phyloP scores from a whole-genome alignment of 2,113 vertebrate genomes.

The Centropus bengalensis region DNA sequence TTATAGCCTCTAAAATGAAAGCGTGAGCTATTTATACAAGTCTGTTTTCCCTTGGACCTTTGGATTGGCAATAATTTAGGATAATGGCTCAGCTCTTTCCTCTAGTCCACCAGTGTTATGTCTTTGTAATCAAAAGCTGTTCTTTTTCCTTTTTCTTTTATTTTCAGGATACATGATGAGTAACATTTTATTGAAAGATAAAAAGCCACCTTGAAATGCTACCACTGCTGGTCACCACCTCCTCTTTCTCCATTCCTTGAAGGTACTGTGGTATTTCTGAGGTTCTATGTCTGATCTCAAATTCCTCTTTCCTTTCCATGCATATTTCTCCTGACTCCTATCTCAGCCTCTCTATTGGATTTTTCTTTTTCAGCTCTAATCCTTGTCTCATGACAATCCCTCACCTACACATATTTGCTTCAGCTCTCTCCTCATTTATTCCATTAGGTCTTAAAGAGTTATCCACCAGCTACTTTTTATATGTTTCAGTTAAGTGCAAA shows the following conservation, averaged over 20 bases:
- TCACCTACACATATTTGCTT: neutral
- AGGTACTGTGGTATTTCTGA: neutral
- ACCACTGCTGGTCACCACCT: neutral
- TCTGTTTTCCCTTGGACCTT: neutral
- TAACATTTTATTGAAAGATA: neutral
- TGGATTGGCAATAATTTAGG: neutral
- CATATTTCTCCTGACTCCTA: neutral
- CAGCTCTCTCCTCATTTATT: neutral
- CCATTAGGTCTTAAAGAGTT: neutral
- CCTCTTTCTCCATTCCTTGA: neutral
- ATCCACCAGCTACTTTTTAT: neutral
- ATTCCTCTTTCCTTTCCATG: neutral
- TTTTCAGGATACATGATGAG: neutral
- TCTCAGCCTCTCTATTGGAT: neutral
- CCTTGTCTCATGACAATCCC: neutral
- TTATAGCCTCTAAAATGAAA: neutral
- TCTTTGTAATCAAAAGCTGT: neutral
- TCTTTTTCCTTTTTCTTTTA: neutral
- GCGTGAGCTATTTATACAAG: slow-evolving; percentile 5
- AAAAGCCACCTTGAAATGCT: neutral
- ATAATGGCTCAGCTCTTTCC: neutral
- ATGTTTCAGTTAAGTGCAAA: neutral
- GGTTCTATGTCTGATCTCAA: neutral
- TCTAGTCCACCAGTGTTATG: neutral
- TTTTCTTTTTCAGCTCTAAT: neutral